A percentile compares a stretch with the other conserved stretches of the same genome.
Evolutionary conservation across 2,888 invertebrate species (phyloP).

Genomic region (Leptogaster cylindrica): DNA sequence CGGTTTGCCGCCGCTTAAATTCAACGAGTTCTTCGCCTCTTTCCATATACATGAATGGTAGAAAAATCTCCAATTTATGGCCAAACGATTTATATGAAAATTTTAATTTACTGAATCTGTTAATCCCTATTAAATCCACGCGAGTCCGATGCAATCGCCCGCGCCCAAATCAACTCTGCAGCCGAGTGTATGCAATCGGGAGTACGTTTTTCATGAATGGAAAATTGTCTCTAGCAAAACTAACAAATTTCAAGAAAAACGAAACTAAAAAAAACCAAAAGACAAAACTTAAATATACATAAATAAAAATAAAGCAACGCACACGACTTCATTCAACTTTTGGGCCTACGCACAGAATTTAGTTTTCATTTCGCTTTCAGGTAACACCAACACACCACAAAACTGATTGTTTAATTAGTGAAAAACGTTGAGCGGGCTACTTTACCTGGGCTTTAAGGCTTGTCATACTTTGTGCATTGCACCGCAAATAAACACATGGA

Average conservation of each 20-base stretch:
- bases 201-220: slow-evolving; percentile 32
- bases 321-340: slow-evolving; percentile 31
- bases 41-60: slow-evolving; percentile 40
- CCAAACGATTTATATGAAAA: slow-evolving; percentile 25
- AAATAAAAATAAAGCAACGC: too few relatives aligned
- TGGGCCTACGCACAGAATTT: slow-evolving; percentile 34
- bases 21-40: not conserved
- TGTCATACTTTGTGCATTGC: not conserved
- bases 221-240: slow-evolving; percentile 20
- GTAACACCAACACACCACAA: slow-evolving; percentile 25
- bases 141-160: too few relatives aligned
- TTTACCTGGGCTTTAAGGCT: slow-evolving; percentile 1
- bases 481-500: not conserved
- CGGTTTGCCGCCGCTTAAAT: not conserved
- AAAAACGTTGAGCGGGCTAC: slow-evolving; percentile 40
- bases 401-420: slow-evolving; percentile 39
- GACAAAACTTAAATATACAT: too few relatives aligned
- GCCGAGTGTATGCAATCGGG: not conserved
- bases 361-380: slow-evolving; percentile 37
- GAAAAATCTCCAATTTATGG: slow-evolving; percentile 35
- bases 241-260: slow-evolving; percentile 10
- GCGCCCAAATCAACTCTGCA: not conserved
- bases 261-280: not conserved
- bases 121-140: too few relatives aligned
- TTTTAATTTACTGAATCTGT: slow-evolving; percentile 36